Conservation (phyloP, 2,797 vertebrate species). For the Diplodus puntazzo region DNA sequence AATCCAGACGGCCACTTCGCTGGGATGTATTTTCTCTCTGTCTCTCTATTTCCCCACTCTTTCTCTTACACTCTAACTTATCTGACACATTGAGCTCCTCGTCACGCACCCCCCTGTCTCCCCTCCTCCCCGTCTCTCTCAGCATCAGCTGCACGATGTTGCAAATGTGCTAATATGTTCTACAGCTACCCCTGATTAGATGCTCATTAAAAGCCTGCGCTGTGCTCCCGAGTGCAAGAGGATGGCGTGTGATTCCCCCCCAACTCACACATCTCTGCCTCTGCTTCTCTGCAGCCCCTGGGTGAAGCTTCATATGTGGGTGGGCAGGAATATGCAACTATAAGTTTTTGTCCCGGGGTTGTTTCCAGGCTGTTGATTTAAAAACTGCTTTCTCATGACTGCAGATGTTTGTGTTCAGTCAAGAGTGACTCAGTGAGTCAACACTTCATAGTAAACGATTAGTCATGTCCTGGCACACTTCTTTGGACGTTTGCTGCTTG, state of each 20-base stretch:
- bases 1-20: conserved; percentile 23
- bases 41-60: neutral
- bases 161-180: conserved; percentile 29
- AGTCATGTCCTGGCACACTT: conserved; percentile 36
- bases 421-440: conserved; percentile 49
- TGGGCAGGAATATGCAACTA: conserved; percentile 19
- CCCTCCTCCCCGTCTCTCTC: conserved; percentile 13
- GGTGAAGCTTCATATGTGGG: conserved; percentile 27
- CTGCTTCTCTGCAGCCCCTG: conserved; percentile 23
- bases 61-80: conserved; percentile 17
- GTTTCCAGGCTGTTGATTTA: conserved; percentile 27
- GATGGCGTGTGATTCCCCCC: conserved; percentile 5
- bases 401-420: conserved; percentile 27
- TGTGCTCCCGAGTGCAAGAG: neutral
- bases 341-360: conserved; percentile 16
- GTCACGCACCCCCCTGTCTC: conserved; percentile 11
- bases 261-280: conserved; percentile 10
- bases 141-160: conserved; percentile 23
- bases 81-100: conserved; percentile 27
- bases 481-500: conserved; percentile 32
- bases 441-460: conserved; percentile 56
- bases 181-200: conserved; percentile 24
- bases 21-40: conserved; percentile 8
- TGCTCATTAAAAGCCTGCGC: conserved; percentile 45
- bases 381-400: conserved; percentile 29